A percentile compares a stretch with the other conserved stretches of the same genome.
phyloP scores from a whole-genome alignment of 2,797 vertebrate genomes.

The Pseudochirops cupreus region DNA sequence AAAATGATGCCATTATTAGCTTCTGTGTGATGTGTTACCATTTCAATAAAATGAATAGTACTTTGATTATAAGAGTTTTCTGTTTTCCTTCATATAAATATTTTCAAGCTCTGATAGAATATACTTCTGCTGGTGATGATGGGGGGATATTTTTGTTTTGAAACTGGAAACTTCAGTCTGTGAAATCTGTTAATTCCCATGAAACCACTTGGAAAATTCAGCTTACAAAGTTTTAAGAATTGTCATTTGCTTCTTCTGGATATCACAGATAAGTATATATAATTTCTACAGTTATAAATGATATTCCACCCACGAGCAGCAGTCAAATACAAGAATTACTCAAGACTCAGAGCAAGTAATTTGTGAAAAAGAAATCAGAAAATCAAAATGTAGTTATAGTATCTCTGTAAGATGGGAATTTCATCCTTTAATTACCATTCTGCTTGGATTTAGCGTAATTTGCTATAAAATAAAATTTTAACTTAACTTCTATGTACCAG shows the following conservation, averaged over 20 bases:
- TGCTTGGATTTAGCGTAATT: conserved; percentile 35
- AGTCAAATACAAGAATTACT: conserved; percentile 71
- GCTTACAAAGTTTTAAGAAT: conserved; percentile 58
- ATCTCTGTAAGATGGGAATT: conserved; percentile 65
- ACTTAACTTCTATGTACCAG: neutral
- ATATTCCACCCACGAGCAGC: conserved; percentile 75
- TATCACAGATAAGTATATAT: conserved; percentile 72
- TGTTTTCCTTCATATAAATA: conserved; percentile 31
- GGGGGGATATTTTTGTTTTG: conserved; percentile 25
- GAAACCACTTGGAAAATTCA: conserved; percentile 54
- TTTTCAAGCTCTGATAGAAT: conserved; percentile 2
- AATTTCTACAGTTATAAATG: conserved; percentile 80
- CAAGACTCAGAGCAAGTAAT: conserved; percentile 73
- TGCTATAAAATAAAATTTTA: conserved; percentile 36
- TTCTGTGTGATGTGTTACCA: neutral
- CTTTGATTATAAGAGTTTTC: neutral
- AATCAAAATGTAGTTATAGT: conserved; percentile 72
- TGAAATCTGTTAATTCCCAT: conserved; percentile 47
- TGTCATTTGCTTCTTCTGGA: conserved; percentile 60
- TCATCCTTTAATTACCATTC: conserved; percentile 58
- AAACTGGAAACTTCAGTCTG: conserved; percentile 26
- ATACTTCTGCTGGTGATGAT: neutral
- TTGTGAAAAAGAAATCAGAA: conserved; percentile 73
- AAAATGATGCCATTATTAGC: neutral
- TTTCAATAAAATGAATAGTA: conserved; percentile 34